A percentile compares a stretch with the other conserved stretches of the same genome.
Evolutionary conservation across 23 tunicate genomes (phyloP).

Genomic region (Oikopleura albicans): DNA sequence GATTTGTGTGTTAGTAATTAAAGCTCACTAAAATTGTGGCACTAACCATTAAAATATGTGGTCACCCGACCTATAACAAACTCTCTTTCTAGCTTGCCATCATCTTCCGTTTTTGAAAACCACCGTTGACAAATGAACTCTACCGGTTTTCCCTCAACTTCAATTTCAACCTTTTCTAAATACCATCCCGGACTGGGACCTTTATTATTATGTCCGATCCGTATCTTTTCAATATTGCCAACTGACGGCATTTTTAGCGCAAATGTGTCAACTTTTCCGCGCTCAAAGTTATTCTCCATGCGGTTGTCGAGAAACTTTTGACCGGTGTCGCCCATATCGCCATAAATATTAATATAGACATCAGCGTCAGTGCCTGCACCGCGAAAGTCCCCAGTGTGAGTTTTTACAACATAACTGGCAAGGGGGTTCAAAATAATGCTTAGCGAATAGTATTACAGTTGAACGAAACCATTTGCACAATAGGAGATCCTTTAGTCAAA

Average conservation of each 20-base stretch:
- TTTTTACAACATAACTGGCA: conserved; percentile 55
- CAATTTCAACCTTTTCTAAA: conserved; percentile 66
- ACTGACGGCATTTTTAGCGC: conserved; percentile 42
- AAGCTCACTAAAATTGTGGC: no score
- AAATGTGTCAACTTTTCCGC: conserved; percentile 60
- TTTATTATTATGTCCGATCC: conserved; percentile 79
- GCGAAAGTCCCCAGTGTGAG: conserved; percentile 63
- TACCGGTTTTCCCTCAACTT: conserved; percentile 35
- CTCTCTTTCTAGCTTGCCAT: conserved; percentile 64
- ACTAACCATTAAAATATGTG: no score
- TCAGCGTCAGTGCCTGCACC: conserved; percentile 75
- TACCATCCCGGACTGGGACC: conserved; percentile 66
- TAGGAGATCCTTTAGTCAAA: neutral
- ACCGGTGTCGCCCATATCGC: conserved; percentile 81
- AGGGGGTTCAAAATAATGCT: neutral
- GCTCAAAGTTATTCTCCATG: conserved; percentile 43
- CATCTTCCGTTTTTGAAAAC: conserved; percentile 80
- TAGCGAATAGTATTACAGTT: neutral
- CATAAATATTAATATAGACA: conserved; percentile 55
- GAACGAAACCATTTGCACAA: neutral
- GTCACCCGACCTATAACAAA: no score
- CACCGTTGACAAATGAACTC: conserved; percentile 70
- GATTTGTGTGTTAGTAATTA: no score
- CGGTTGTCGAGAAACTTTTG: conserved; percentile 34
- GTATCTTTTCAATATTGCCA: conserved; percentile 55